Base-by-base conservation (phyloP, 2,888 invertebrate genomes). In the Elmis aenea region DNA sequence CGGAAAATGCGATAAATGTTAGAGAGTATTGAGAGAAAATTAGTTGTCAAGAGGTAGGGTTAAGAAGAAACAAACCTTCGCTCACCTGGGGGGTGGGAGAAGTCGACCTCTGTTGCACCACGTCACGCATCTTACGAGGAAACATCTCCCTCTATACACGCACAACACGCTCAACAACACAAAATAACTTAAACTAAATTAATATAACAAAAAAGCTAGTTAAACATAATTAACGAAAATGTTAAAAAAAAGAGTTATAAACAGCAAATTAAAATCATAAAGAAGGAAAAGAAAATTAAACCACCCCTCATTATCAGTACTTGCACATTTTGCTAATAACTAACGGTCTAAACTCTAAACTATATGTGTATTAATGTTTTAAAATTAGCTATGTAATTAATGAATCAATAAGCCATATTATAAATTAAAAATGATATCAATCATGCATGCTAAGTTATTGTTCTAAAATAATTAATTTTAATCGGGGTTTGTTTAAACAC, bases 71-170 rank as follows among this genome's bases (percentile, higher is more conserved):
- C 52, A 48, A 55, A 51, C 50, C 54, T 54, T 48, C 45, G 53
- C 67, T 66, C 60, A 55, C 52, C 56, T 57, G 50, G 57, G 52
- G 37, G 48, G 51, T 60, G 54, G 58, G 56, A 50, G 56, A 51
- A 50, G 55, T 51, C 51, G 59, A 55, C 54, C 61, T 61, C 56
- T 62, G 63, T 54, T 62, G 60, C 66, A 83, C 81, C 74, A 82
- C 74, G 76, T 83, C 83, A 70, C 82, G 81, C 81, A 81, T 83
- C 81, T 83, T 83, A 76, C 81, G 81, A 66, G 83, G 83, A 75
- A 81, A 82, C 74, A 77, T 79, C 77, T 83, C 83, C 79, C 81
- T 79, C 76, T 67, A 40, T 44, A 66, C 61, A 66, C 64, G 64
- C 63, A 61, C 62, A 66, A 62, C 62, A 62, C 61, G 61, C 62